These are phyloP conservation scores for Gallinago stenura DNA, from an alignment of 2,797 vertebrate genomes.

Conservation along the genomic window DNA sequence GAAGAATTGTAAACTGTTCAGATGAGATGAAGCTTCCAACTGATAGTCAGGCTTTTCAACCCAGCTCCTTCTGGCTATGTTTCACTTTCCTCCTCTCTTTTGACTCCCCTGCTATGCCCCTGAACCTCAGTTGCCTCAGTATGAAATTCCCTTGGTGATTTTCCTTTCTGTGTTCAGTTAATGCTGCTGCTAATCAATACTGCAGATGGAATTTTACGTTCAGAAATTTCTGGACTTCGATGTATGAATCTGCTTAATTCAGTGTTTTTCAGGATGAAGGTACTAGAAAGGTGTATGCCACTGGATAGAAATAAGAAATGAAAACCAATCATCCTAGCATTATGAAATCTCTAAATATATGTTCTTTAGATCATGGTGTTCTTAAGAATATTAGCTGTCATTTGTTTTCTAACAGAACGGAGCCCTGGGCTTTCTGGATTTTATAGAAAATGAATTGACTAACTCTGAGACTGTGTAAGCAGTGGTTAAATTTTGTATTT, in stretches of 20 bases:
- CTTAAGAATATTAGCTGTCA: background rate
- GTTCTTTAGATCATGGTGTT: background rate
- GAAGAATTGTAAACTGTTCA: background rate
- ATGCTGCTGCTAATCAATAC: conserved; percentile 12
- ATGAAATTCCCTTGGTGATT: background rate
- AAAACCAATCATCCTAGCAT: background rate
- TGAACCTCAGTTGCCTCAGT: background rate
- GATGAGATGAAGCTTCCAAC: background rate
- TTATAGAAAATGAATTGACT: background rate
- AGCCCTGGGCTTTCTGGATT: background rate
- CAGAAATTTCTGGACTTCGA: background rate
- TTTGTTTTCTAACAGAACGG: background rate
- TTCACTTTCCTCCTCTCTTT: background rate
- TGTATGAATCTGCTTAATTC: background rate
- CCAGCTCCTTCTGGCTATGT: background rate
- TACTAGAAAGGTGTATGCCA: background rate
- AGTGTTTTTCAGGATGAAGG: background rate
- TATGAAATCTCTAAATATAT: background rate
- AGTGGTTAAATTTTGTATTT: background rate
- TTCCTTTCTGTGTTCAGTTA: background rate
- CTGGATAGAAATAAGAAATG: background rate
- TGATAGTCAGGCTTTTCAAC: background rate
- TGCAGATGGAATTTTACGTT: background rate
- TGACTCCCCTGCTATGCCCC: background rate
- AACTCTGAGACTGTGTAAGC: background rate